Percentiles rank a stretch among this genome's conserved stretches.
These are phyloP conservation scores for Leistus spinibarbis DNA, from an alignment of 2,888 invertebrate species.

Conservation along the genomic window DNA sequence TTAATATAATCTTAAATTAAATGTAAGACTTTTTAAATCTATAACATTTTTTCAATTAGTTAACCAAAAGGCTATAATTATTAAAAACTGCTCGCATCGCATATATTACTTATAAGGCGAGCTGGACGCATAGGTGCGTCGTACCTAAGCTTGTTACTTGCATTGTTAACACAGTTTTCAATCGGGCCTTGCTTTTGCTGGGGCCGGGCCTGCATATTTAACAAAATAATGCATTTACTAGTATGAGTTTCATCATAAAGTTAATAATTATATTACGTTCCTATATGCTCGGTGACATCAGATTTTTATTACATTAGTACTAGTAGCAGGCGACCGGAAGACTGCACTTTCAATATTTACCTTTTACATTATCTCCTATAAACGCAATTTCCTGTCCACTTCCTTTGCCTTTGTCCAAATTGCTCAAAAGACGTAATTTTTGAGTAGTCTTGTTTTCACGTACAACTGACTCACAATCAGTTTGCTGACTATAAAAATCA, in stretches of 20 bases:
- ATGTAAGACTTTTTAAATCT: too few species aligned
- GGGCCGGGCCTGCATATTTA: background rate
- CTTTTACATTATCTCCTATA: constrained; percentile 5
- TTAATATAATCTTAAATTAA: too few species aligned
- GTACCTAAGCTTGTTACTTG: too few species aligned
- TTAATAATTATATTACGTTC: background rate
- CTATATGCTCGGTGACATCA: background rate
- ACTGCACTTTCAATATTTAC: constrained; percentile 3
- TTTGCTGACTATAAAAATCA: background rate
- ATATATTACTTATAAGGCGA: too few species aligned
- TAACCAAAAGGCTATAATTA: too few species aligned
- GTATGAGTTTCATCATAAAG: background rate
- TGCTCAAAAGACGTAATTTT: background rate
- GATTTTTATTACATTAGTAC: background rate
- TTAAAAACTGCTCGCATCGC: too few species aligned
- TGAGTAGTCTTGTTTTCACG: background rate
- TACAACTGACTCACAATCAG: background rate
- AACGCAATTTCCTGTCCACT: background rate
- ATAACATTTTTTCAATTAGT: too few species aligned
- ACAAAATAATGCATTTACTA: background rate
- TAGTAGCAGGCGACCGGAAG: background rate
- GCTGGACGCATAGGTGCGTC: too few species aligned
- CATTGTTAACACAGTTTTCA: too few species aligned
- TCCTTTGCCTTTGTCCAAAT: background rate
- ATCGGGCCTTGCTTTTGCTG: too few species aligned